Base-by-base conservation (phyloP, 2,888 invertebrate genomes). In the Diarsia rubi region DNA sequence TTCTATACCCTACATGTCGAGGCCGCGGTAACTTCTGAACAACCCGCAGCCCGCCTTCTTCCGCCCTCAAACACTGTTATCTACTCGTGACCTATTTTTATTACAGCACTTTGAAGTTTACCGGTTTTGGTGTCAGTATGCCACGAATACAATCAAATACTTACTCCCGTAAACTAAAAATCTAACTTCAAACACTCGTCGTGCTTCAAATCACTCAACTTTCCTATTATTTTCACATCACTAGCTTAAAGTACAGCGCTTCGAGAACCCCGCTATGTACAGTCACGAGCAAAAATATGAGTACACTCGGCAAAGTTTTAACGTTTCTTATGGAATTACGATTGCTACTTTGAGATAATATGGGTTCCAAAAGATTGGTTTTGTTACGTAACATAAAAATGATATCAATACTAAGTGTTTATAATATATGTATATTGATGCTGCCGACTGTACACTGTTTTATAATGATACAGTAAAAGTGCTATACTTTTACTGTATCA, bases 401-500 rank as follows among this genome's bases (percentile, higher is more conserved):
- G 4, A 31, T 3, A 31, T 31, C 31, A 31, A 31, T 37, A 37
- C 37, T 0, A n/a, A n/a, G n/a, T n/a, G n/a, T n/a, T n/a, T n/a
- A n/a, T n/a, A n/a, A n/a, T n/a, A n/a, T n/a, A n/a, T n/a, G n/a
- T n/a, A 37, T 37, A 37, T 37, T 37, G 37, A 0, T 8, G 5
- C 6, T 37, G 0, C 37, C 8, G 8, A 37, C 8, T 37, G 37
- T 37, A 37, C 54, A 60, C 57, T 69, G 42, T 45, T n/a, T n/a
- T n/a, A n/a, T n/a, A n/a, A n/a, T n/a, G n/a, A n/a, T n/a, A n/a
- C n/a, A n/a, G n/a, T n/a, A n/a, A n/a, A n/a, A n/a, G n/a, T n/a
- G n/a, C n/a, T n/a, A n/a, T n/a, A 74, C 47, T 74, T 83, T 82
- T 79, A 76, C 79, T 85, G 52, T 62, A 57, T 69, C 42, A 72